Percentiles rank a stretch among this genome's conserved stretches.
phyloP scores from a whole-genome alignment of 2,888 invertebrate species.

The Chrysodeixis includens region DNA sequence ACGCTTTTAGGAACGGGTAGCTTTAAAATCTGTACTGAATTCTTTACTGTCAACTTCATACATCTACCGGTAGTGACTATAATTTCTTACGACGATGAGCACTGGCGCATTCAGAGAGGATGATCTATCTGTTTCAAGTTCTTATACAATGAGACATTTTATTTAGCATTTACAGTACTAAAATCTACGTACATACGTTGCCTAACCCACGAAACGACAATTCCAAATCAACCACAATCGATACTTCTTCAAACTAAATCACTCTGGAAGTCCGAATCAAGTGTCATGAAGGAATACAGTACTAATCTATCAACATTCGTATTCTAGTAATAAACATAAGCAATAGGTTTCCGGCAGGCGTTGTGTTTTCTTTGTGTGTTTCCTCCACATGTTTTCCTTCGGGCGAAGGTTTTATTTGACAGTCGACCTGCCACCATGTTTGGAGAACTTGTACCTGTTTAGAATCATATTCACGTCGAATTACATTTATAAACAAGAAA shows the following conservation, averaged over 20 bases:
- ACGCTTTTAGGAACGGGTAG: too few species aligned
- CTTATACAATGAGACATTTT: too few species aligned
- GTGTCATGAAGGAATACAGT: background rate
- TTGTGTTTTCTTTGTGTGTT: conserved; percentile 1
- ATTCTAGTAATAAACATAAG: background rate
- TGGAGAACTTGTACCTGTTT: conserved; percentile 4
- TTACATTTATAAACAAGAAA: background rate
- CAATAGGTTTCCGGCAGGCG: background rate
- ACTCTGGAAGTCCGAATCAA: background rate
- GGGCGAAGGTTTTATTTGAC: background rate
- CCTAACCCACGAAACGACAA: too few species aligned
- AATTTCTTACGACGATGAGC: too few species aligned
- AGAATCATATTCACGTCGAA: background rate
- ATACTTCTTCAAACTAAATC: background rate
- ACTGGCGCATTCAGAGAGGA: too few species aligned
- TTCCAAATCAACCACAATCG: too few species aligned
- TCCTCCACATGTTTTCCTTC: background rate
- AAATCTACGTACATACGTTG: too few species aligned
- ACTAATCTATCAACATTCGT: background rate
- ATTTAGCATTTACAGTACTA: too few species aligned
- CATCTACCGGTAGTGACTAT: too few species aligned
- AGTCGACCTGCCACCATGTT: background rate
- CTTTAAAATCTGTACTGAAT: too few species aligned
- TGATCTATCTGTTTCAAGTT: too few species aligned
- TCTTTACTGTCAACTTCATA: too few species aligned